A percentile compares a stretch with the other conserved stretches of the same genome.
These are phyloP conservation scores for Candoia aspera DNA, from an alignment of 2,113 vertebrate genomes.

Conservation along the genomic window DNA sequence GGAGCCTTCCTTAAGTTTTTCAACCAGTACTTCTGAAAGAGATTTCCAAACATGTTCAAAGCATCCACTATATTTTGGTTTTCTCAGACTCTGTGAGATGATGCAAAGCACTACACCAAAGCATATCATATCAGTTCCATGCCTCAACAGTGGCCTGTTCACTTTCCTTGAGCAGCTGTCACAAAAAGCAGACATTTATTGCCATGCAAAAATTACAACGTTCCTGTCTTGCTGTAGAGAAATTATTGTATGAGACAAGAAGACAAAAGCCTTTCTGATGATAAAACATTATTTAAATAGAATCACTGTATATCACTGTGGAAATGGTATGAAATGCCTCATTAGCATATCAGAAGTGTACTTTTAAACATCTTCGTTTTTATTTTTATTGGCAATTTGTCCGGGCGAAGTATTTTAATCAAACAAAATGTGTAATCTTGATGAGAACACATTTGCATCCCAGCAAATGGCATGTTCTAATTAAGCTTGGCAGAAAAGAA, in stretches of 20 bases:
- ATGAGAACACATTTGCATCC: slow-evolving; percentile 3
- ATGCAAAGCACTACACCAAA: not conserved
- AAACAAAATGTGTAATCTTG: slow-evolving; percentile 6
- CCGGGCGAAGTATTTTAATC: slow-evolving; percentile 11
- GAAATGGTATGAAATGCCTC: not conserved
- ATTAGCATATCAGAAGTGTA: not conserved
- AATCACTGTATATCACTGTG: too few species aligned
- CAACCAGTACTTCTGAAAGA: not conserved
- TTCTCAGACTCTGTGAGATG: not conserved
- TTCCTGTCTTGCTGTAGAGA: not conserved
- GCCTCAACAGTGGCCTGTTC: not conserved
- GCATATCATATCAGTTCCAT: not conserved
- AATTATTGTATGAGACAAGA: not conserved
- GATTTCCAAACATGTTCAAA: not conserved
- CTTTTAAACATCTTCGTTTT: not conserved
- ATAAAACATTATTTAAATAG: not conserved
- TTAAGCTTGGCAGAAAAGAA: slow-evolving; percentile 6
- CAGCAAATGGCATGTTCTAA: not conserved
- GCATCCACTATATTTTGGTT: not conserved
- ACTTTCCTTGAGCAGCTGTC: not conserved
- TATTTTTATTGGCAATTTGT: slow-evolving; percentile 31
- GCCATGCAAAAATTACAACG: not conserved
- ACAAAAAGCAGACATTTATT: not conserved
- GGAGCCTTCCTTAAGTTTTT: not conserved
- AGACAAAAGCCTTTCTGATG: not conserved